A percentile compares a stretch with the other conserved stretches of the same genome.
phyloP scores from a whole-genome alignment of 1,140 invertebrate genomes.

The Nomia melanderi region DNA sequence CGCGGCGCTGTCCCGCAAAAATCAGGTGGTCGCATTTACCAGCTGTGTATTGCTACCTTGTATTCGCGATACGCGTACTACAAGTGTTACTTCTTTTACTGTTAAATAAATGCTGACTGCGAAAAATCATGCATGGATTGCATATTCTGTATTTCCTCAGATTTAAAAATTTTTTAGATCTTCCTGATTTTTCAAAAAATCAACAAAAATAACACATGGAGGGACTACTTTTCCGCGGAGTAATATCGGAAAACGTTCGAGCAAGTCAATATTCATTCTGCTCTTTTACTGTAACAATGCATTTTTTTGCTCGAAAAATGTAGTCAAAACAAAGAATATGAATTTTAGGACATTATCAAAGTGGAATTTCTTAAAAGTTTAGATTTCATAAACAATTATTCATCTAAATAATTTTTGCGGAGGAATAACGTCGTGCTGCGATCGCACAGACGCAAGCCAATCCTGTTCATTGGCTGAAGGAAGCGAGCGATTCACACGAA shows the following conservation, averaged over 20 bases:
- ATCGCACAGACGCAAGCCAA: slow-evolving; percentile 54
- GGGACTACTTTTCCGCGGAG: slow-evolving; percentile 72
- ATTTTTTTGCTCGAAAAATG: neutral
- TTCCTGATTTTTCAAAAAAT: slow-evolving; percentile 42
- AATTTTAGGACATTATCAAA: slow-evolving; percentile 22
- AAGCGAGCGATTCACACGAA: slow-evolving; percentile 57
- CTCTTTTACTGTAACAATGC: neutral
- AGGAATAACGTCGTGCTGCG: slow-evolving; percentile 54
- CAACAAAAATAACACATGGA: slow-evolving; percentile 41
- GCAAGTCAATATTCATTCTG: slow-evolving; percentile 49
- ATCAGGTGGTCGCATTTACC: slow-evolving; percentile 66
- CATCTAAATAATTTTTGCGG: slow-evolving; percentile 49
- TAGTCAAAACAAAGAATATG: neutral
- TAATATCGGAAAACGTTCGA: slow-evolving; percentile 56
- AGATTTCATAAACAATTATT: slow-evolving; percentile 12
- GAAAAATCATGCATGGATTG: neutral
- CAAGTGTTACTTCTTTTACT: neutral
- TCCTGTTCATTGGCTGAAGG: slow-evolving; percentile 62
- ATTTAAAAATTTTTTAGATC: slow-evolving; percentile 1
- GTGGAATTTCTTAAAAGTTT: slow-evolving; percentile 10
- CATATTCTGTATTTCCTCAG: neutral
- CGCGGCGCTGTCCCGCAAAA: slow-evolving; percentile 57
- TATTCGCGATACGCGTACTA: neutral
- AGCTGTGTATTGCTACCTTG: slow-evolving; percentile 33
- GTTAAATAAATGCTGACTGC: too few species aligned